These are phyloP conservation scores for Sebastes itinus DNA, from an alignment of 2,797 vertebrate species.

Conservation along the genomic window DNA sequence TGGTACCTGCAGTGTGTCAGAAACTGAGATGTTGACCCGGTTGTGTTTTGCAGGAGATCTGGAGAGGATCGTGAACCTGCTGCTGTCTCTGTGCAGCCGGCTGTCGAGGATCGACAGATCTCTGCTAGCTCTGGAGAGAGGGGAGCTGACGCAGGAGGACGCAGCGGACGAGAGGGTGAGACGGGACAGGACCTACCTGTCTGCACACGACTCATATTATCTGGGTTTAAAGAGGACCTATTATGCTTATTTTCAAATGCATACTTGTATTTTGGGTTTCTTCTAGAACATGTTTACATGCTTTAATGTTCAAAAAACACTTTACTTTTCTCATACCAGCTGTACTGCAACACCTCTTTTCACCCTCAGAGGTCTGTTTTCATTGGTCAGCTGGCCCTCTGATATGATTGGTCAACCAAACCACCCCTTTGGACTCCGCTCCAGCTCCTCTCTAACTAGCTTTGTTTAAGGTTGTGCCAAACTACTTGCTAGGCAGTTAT, in stretches of 20 bases:
- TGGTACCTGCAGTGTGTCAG: neutral
- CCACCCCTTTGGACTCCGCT: accelerated
- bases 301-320: too few relatives aligned
- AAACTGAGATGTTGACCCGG: neutral
- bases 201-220: neutral
- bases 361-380: too few relatives aligned
- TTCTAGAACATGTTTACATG: too few relatives aligned
- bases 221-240: neutral
- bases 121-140: conserved; percentile 76
- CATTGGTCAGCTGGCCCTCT: too few relatives aligned
- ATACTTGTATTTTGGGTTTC: too few relatives aligned
- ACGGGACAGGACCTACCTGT: neutral
- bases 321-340: accelerated
- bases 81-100: conserved; percentile 93
- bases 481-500: too few relatives aligned
- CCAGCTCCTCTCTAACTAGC: too few relatives aligned
- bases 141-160: conserved; percentile 69
- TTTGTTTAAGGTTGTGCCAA: too few relatives aligned
- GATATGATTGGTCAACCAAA: too few relatives aligned
- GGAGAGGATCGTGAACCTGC: conserved; percentile 95
- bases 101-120: conserved; percentile 90
- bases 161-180: conserved; percentile 88
- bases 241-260: too few relatives aligned
- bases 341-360: too few relatives aligned
- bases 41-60: conserved; percentile 83